Base-by-base conservation (phyloP, 92 coral and sea anemone genomes). In the Zoanthus gigantus region DNA sequence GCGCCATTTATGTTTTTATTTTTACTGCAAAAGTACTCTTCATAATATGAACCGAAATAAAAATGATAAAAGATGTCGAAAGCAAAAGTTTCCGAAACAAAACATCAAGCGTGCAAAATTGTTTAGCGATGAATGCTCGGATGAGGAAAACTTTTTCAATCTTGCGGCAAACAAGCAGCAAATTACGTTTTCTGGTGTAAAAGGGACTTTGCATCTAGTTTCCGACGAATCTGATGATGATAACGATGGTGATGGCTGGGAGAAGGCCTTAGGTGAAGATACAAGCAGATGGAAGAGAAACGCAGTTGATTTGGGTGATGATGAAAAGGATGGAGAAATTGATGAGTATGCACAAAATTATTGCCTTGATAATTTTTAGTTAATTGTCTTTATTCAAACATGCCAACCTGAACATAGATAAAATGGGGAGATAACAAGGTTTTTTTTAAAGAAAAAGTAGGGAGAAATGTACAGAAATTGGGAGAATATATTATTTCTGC, bases 191-290 rank as follows among this genome's bases (percentile, higher is more conserved):
- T 30, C 23, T 15, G 71, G 77, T 6, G 8, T 32, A 3, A 83
- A 32, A 66, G 7, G 48, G 30, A n/a, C 53, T 0, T 37, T 37
- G 42, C 2, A 37, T 37, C 42, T 37, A 23, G 46, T 13, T 79
- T 60, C 72, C 2, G 71, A 47, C 63, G 77, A 68, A 13, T 68
- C 87, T 44, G 92, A 94, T 18, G 94, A 81, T 46, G 95, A 92
- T 16, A 78, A 91, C 9, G 94, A 91, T 23, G 92, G 23, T 28
- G 84, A 52, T 45, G 81, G 73, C 10, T 80, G 63, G 14, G 83
- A 91, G 72, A 42, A 28, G 65, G 82, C 45, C 13, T 23, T 9
- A 8, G 15, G n/a, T 14, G 86, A 42, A 23, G 71, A 37, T 9
- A 53, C 75, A 66, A 58, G 37, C 90, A 71, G 23, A 7, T 87